Conservation (phyloP, 2,113 vertebrate genomes). For the Cranoglanis bouderius region DNA sequence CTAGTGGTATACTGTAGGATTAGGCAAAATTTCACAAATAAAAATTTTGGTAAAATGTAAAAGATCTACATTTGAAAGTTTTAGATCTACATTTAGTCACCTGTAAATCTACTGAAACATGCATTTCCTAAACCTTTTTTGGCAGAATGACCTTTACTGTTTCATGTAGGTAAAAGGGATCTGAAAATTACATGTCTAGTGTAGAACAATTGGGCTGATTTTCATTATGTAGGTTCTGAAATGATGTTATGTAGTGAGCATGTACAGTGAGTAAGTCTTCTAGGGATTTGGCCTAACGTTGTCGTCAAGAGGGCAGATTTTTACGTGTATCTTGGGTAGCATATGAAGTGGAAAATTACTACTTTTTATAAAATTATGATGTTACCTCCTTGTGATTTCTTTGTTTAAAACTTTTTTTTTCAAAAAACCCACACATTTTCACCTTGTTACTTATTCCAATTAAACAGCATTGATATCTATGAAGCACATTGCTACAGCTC, state of each 20-base stretch:
- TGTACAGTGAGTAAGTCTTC: background rate
- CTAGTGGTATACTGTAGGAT: background rate
- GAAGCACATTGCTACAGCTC: background rate
- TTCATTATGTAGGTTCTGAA: background rate
- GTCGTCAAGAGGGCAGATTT: background rate
- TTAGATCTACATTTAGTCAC: background rate
- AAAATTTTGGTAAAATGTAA: background rate
- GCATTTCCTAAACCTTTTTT: background rate
- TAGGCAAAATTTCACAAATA: background rate
- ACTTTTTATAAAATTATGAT: background rate
- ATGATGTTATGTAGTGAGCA: background rate
- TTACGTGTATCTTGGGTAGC: too few relatives aligned
- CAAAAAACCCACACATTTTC: background rate
- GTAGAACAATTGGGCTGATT: background rate
- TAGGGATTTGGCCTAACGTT: background rate
- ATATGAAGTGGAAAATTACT: background rate
- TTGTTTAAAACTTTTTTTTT: too few relatives aligned
- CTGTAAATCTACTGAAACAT: background rate
- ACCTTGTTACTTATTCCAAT: background rate
- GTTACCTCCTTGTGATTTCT: background rate
- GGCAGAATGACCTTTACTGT: background rate
- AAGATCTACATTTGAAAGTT: background rate
- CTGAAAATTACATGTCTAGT: background rate
- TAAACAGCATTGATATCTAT: background rate
- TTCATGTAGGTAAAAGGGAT: background rate